A percentile compares a stretch with the other conserved stretches of the same genome.
Conservation (phyloP, 2,113 vertebrate genomes). For the Chelonoidis abingdonii region DNA sequence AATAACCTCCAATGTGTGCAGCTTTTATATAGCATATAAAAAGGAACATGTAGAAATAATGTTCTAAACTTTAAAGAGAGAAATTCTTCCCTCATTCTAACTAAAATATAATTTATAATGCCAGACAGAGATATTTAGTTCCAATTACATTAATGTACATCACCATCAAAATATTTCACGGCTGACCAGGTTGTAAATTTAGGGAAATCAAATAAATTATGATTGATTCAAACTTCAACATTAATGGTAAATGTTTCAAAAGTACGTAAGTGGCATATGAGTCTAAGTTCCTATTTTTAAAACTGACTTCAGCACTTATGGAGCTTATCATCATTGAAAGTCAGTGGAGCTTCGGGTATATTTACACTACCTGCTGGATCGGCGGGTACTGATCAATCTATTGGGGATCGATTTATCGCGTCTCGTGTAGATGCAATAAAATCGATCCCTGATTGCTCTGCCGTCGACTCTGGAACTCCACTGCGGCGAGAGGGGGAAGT, state of each 20-base stretch:
- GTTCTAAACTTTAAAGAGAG: neutral
- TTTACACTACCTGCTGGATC: no score
- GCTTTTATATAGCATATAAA: neutral
- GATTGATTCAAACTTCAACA: neutral
- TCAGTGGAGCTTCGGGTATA: no score
- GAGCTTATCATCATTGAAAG: neutral
- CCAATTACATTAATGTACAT: neutral
- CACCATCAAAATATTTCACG: neutral
- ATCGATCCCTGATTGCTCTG: no score
- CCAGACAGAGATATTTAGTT: neutral
- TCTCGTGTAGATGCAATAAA: no score
- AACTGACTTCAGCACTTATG: neutral
- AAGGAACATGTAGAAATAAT: neutral
- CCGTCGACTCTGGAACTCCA: no score
- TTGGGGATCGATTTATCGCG: no score
- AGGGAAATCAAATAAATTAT: neutral
- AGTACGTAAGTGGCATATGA: neutral
- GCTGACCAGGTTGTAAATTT: neutral
- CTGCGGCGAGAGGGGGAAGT: no score
- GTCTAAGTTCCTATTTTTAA: neutral
- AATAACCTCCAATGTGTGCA: neutral
- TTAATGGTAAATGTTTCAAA: neutral
- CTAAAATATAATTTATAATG: neutral
- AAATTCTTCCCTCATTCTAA: neutral
- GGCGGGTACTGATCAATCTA: no score